Evolutionary conservation across 2,113 vertebrate genomes (phyloP).

Genomic region (Cheilinus undulatus): DNA sequence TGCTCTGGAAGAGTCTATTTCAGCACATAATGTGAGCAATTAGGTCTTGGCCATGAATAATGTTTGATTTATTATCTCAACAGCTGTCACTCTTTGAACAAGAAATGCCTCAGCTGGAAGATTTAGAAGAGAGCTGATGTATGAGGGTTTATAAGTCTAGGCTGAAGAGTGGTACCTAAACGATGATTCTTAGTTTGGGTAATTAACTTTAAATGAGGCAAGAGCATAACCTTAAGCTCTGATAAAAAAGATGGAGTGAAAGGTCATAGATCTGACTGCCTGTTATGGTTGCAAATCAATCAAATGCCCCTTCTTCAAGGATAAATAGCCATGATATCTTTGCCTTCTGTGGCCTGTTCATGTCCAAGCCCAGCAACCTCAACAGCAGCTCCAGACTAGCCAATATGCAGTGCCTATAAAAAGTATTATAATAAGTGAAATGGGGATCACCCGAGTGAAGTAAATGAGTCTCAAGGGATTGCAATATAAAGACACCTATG

Average conservation of each 20-base stretch:
- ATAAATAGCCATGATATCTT: neutral
- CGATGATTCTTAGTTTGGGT: neutral
- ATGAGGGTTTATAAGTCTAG: conserved; percentile 3
- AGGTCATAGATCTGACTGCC: too few relatives aligned
- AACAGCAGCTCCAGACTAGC: too few relatives aligned
- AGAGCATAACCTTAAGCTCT: neutral
- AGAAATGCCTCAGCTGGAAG: conserved; percentile 13
- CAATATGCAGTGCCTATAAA: too few relatives aligned
- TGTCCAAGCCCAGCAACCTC: too few relatives aligned
- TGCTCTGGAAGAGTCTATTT: conserved; percentile 39
- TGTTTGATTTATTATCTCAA: conserved; percentile 56
- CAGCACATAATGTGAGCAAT: conserved; percentile 60
- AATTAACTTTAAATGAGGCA: neutral
- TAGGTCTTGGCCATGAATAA: conserved; percentile 62
- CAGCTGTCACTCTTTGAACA: conserved; percentile 59
- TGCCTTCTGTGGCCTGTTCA: neutral
- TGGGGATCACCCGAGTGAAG: too few relatives aligned
- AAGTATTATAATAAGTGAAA: too few relatives aligned
- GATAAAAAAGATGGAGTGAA: neutral
- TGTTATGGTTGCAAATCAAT: neutral
- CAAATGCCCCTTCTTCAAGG: neutral
- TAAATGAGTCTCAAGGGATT: too few relatives aligned
- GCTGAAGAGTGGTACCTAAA: neutral
- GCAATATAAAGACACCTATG: too few relatives aligned
- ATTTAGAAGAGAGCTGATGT: conserved; percentile 21